Base-by-base conservation (phyloP, 2,113 vertebrate species). In the Tetrao urogallus region DNA sequence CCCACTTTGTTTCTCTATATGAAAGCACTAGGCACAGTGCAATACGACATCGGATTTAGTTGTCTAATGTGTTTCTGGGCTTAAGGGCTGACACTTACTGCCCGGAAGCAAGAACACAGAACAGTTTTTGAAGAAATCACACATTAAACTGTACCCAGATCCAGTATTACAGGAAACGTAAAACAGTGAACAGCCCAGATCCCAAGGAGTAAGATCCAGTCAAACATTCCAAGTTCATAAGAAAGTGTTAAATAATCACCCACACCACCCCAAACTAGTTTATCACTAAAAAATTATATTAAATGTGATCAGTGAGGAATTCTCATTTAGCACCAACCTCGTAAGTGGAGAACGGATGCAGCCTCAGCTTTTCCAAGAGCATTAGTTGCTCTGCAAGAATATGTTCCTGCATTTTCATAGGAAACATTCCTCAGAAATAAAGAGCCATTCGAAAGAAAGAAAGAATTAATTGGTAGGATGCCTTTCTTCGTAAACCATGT, bases 351-450 rank as follows among this genome's bases (percentile, higher is more conserved):
- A 24, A 96, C 32, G 48, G 97, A 97, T 0, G 89, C 73, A 42
- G 98, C 98, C 27, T 94, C 71, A 11, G 98, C 97, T 96, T 98
- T 98, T 83, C 99, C 99, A 0, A 99, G 95, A 25, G 92, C 92
- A 18, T 98, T 99, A 82, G 97, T 87, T 92, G 98, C 98, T 43
- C 96, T 95, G 92, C 99, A 99, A 60, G 92, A 93, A 63, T 98
- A 99, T 16, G 82, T 97, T 63, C 99, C 99, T 64, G 96, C 95
- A 82, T 98, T 97, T 78, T 97, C 95, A 16, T 80, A 69, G 27
- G 98, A 98, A 90, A 98, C 86, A 17, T 98, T 99, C 78, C 74
- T 96, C 90, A 99, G 97, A 94, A 98, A 96, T 66, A 99, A 92
- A 66, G 98, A 98, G 42, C 98, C 98, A 64, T 98, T 98, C 32